Evolutionary conservation across 30 jellyfish, hydroid and myxozoan genomes (phyloP).

Genomic region (Calvadosia cruxmelitensis): DNA sequence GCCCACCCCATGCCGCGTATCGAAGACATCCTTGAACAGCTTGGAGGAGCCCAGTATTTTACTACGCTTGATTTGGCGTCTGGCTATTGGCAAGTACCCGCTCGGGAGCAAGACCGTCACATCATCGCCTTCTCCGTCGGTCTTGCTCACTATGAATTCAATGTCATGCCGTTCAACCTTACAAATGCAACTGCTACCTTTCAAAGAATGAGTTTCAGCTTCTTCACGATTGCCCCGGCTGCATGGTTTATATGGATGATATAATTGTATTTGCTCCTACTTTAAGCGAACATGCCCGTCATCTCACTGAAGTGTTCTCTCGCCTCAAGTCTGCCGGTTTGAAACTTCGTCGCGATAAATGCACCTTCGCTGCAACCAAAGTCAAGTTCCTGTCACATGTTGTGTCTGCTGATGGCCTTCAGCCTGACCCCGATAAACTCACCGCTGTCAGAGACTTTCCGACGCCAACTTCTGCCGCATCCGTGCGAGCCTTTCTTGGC

Average conservation of each 20-base stretch:
- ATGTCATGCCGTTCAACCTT: slow-evolving; percentile 31
- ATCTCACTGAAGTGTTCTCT: slow-evolving; percentile 9
- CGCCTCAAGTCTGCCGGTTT: slow-evolving; percentile 11
- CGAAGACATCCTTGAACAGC: slow-evolving; percentile 25
- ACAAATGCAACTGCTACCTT: slow-evolving; percentile 39
- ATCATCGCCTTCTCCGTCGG: slow-evolving; percentile 34
- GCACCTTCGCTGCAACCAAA: slow-evolving; percentile 30
- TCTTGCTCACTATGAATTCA: slow-evolving; percentile 18
- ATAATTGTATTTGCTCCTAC: slow-evolving; percentile 10
- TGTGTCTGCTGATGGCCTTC: slow-evolving; percentile 11
- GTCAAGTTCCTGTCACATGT: slow-evolving; percentile 19
- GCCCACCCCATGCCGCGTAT: slow-evolving; percentile 47
- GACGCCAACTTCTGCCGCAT: slow-evolving; percentile 6
- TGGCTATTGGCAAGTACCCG: slow-evolving; percentile 31
- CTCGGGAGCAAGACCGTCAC: slow-evolving; percentile 23
- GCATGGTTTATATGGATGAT: slow-evolving; percentile 37
- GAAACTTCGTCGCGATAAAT: slow-evolving; percentile 18
- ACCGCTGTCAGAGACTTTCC: slow-evolving; percentile 20
- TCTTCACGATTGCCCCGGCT: slow-evolving; percentile 17
- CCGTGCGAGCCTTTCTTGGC: slow-evolving; percentile 36
- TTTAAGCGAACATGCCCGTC: slow-evolving; percentile 15
- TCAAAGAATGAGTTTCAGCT: slow-evolving; percentile 33
- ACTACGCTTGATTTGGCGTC: slow-evolving; percentile 37
- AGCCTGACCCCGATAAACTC: slow-evolving; percentile 18
- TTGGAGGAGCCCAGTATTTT: slow-evolving; percentile 11